Conservation (phyloP, 2,797 vertebrate genomes). For the Serranus cabrilla region DNA sequence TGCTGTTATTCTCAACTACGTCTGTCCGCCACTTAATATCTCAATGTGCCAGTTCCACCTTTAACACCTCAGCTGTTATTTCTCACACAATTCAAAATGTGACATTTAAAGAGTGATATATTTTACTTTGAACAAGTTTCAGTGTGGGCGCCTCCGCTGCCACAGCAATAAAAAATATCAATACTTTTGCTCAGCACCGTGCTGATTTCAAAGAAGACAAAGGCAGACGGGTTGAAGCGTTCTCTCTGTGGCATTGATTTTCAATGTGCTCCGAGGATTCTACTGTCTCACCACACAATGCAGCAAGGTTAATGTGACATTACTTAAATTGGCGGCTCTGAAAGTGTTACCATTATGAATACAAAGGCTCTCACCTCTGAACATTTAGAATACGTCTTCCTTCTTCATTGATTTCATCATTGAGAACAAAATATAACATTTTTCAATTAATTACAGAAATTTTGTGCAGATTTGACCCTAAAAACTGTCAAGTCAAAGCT, state of each 20-base stretch:
- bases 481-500: too few relatives aligned
- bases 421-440: neutral
- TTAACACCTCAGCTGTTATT: slow-evolving; percentile 29
- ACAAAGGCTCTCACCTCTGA: slow-evolving; percentile 8
- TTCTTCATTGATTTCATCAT: neutral
- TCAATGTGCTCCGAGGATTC: slow-evolving; percentile 16
- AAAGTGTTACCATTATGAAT: slow-evolving; percentile 4
- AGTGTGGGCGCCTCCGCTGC: neutral
- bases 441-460: neutral
- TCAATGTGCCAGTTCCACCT: slow-evolving; percentile 27
- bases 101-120: slow-evolving; percentile 38
- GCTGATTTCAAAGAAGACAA: slow-evolving; percentile 40
- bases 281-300: slow-evolving; percentile 13
- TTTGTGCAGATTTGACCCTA: neutral
- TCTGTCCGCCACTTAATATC: slow-evolving; percentile 21
- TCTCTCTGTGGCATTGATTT: slow-evolving; percentile 45
- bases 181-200: slow-evolving; percentile 35
- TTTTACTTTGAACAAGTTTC: slow-evolving; percentile 44
- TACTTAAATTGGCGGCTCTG: neutral
- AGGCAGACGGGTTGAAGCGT: slow-evolving; percentile 14
- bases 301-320: slow-evolving; percentile 7
- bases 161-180: slow-evolving; percentile 43
- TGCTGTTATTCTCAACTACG: slow-evolving; percentile 23
- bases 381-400: neutral
- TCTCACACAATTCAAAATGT: slow-evolving; percentile 40